These are phyloP conservation scores for Apis cerana DNA, from an alignment of 1,140 invertebrate species.

Conservation along the genomic window DNA sequence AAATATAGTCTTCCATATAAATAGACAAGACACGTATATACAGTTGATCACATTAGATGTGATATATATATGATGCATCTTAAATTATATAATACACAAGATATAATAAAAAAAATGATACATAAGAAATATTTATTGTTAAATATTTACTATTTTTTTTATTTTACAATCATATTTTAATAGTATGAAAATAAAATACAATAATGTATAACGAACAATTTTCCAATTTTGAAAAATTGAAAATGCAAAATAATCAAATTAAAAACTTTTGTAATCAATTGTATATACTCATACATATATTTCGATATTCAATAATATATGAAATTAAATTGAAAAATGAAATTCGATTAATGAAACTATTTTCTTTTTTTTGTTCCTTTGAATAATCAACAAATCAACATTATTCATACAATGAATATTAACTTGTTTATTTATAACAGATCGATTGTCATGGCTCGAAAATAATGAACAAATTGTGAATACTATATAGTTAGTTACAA, in stretches of 20 bases:
- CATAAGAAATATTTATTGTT: no score
- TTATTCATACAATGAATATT: not conserved
- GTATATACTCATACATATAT: not conserved
- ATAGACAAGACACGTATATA: not conserved
- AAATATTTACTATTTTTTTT: no score
- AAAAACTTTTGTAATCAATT: no score
- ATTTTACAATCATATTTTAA: no score
- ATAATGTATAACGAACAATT: no score
- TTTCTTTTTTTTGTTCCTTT: not conserved
- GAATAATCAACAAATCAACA: not conserved
- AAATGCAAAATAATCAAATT: no score
- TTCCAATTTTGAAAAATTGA: no score
- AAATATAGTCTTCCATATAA: not conserved
- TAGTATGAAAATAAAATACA: no score
- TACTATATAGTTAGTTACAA: not conserved
- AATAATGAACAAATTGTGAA: not conserved
- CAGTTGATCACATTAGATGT: not conserved
- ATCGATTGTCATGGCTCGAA: not conserved
- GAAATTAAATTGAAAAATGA: no score
- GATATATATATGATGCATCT: no score
- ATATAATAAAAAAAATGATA: no score
- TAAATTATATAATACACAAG: no score
- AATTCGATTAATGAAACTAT: not conserved
- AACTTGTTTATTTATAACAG: not conserved
- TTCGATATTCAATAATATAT: not conserved